These are phyloP conservation scores for Eira barbara DNA, from an alignment of 2,113 vertebrate genomes.

Conservation along the genomic window DNA sequence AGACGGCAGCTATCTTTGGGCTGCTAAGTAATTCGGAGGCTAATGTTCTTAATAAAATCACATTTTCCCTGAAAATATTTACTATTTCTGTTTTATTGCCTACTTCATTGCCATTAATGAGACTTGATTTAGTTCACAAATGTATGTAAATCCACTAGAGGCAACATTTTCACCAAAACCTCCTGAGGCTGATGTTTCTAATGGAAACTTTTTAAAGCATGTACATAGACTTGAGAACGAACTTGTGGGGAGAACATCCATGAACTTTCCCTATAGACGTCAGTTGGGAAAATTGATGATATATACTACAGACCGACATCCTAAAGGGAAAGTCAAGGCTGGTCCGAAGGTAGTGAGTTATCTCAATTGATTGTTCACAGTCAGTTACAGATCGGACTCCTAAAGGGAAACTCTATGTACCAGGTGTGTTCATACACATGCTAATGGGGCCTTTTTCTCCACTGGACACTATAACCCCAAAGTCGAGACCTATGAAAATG, in stretches of 20 bases:
- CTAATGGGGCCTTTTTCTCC: fast-evolving
- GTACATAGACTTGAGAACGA: neutral
- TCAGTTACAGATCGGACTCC: too few species aligned
- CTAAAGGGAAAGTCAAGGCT: too few species aligned
- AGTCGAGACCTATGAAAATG: neutral
- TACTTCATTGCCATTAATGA: neutral
- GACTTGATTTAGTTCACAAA: neutral
- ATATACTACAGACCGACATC: fast-evolving
- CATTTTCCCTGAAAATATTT: neutral
- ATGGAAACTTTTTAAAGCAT: neutral
- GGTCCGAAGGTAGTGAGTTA: too few species aligned
- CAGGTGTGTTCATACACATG: fast-evolving
- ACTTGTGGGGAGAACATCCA: neutral
- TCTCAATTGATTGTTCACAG: too few species aligned
- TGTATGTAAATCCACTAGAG: neutral
- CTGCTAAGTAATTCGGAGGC: neutral
- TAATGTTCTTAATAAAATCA: neutral
- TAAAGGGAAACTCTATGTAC: neutral
- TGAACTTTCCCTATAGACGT: neutral
- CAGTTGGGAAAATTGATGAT: neutral
- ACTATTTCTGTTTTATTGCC: neutral
- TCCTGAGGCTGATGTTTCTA: neutral
- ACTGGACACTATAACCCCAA: neutral
- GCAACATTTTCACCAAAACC: neutral
- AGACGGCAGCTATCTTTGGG: neutral